Evolutionary conservation across 2,113 vertebrate species (phyloP), one percentile per base, ranked within the genome.

Genomic region (Penelope pileata): DNA sequence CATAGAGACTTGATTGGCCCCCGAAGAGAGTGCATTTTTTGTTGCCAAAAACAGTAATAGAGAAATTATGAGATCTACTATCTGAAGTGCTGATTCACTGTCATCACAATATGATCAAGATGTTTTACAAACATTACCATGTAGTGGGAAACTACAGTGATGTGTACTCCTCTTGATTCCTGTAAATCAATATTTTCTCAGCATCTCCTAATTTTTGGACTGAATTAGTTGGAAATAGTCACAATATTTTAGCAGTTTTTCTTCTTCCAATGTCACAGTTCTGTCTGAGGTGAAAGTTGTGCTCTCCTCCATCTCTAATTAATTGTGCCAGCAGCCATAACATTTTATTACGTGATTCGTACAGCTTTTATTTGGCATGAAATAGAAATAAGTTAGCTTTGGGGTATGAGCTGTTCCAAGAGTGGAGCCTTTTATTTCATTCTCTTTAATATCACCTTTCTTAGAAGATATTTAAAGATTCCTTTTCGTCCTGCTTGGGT

Each of bases 261-360:
- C 51, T 96, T 93, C 77, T 93, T 90, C 82, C 94, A 87, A 72
- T 63, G 63, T 81, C 80, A 78, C 81, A 73, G 36, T 91, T 84
- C 59, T 90, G 74, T 97, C 90, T 97, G 74, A 93, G 93, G 90
- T 97, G 91, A 95, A 96, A 91, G 91, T 96, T 94, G 54, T 88
- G 89, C 86, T 97, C 17, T 13, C 78, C 83, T 96, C 84, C 62
- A 54, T 80, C 74, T 96, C 94, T 97, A 97, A 97, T 95, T 97
- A 97, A 96, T 97, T 97, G 86, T 96, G 94, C 92, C 94, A 95
- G 93, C 14, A 62, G 89, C 95, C 94, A 88, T 96, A 95, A 86
- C 83, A 50, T 96, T 98, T 97, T 95, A 96, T 95, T 95, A 73
- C 43, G 70, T 96, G 94, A 95, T 97, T 97, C 96, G 96, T 96